phyloP scores from a whole-genome alignment of 2,113 vertebrate genomes.

The Gila orcuttii region DNA sequence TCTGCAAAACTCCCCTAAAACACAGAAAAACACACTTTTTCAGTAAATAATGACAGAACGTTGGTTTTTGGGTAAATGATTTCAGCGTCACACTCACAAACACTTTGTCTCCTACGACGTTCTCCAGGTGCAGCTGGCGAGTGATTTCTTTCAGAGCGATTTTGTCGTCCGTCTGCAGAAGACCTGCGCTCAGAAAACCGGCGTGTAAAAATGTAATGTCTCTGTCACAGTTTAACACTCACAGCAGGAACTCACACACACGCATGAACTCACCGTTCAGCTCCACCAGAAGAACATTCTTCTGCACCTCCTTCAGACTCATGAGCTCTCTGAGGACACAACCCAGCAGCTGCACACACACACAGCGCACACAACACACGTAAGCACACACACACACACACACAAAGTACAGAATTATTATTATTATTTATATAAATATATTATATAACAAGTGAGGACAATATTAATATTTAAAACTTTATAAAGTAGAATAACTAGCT shows the following conservation, averaged over 20 bases:
- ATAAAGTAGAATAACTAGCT: no score
- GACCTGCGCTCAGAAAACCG: conserved; percentile 72
- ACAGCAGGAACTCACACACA: not conserved
- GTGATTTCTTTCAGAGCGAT: conserved; percentile 95
- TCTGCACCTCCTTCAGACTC: conserved; percentile 75
- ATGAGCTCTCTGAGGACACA: conserved; percentile 84
- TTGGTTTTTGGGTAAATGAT: no score
- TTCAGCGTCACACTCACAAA: conserved; percentile 82
- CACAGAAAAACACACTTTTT: not conserved
- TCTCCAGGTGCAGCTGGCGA: conserved; percentile 91
- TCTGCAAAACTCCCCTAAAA: conserved; percentile 95
- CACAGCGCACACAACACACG: not conserved
- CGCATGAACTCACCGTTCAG: conserved; percentile 80
- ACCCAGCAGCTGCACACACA: conserved; percentile 79
- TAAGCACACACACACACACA: no score
- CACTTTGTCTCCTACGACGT: conserved; percentile 94
- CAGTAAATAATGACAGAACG: no score
- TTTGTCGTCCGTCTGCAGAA: conserved; percentile 90
- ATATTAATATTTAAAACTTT: no score
- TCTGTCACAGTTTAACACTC: no score
- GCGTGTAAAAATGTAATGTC: no score
- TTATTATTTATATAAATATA: no score
- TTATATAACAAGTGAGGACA: no score
- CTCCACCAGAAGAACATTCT: conserved; percentile 86
- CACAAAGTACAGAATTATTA: no score